Evolutionary conservation across 2,797 vertebrate genomes (phyloP), one percentile per base, ranked within the genome.

Genomic region (Etheostoma perlongum): DNA sequence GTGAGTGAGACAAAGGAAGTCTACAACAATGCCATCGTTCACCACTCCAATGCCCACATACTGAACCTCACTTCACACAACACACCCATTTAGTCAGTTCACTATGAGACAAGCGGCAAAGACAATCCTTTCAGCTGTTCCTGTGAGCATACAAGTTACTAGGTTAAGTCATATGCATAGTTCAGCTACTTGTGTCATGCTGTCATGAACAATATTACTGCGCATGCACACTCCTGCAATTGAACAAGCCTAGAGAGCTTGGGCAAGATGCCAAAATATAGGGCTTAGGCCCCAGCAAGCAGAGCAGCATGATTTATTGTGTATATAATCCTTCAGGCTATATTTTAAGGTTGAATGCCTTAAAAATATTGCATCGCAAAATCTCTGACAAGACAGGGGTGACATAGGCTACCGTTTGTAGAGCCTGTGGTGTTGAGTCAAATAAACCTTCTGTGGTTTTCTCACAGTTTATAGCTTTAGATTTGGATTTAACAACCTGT

Each of bases 161-260:
- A 62, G 13, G 62, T 68, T 62, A 33, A 42, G 10, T 36, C 58
- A 44, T 49, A 67, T 57, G 62, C 58, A 48, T 16, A 33, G 59
- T 66, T 48, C 61, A 15, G 63, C 60, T 66, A 72, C 82, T 53
- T 54, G 48, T 77, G 72, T 77, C 66, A 57, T 27, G 60, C 67
- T 72, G 75, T 74, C 72, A 70, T 21, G 55, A 58, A 78, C 52
- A 78, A 81, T 80, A 75, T 84, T 64, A 44, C 52, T 71, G 62
- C 15, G 14, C 36, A 11, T 12, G 36, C 36, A 11, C 25, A 14
- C 16, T 53, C 68, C 40, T 72, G 58, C 79, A 86, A 70, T 61
- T 53, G 21, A 85, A 81, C 81, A 12, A 82, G 60, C 70, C 44
- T 23, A 81, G 67, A 44, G 65, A 72, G 63, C 47, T 47, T n/a